Evolutionary conservation across 2,113 vertebrate species (phyloP).

Genomic region (Capreolus pygargus): DNA sequence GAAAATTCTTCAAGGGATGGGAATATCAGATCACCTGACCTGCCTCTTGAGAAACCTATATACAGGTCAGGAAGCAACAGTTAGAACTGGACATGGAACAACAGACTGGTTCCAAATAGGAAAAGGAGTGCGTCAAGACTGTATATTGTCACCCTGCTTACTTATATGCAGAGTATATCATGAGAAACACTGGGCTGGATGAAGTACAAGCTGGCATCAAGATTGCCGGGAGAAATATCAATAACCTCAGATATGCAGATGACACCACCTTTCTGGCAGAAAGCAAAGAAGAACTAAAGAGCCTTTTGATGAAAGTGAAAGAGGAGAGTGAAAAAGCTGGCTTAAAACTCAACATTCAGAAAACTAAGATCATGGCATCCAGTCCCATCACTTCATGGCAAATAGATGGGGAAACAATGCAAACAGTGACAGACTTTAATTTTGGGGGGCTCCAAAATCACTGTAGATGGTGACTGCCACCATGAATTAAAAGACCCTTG

Average conservation of each 20-base stretch:
- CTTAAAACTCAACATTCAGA: background rate
- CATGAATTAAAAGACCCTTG: background rate
- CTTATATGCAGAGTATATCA: background rate
- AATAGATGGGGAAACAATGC: background rate
- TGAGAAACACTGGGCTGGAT: background rate
- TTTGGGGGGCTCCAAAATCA: background rate
- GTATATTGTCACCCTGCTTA: background rate
- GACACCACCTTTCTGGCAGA: background rate
- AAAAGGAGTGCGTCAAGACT: background rate
- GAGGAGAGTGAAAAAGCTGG: background rate
- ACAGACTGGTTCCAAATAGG: background rate
- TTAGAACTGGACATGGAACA: background rate
- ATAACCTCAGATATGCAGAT: background rate
- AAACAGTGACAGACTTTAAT: background rate
- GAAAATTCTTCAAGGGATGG: background rate
- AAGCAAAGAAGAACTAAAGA: background rate
- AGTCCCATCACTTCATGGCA: background rate
- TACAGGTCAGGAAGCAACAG: background rate
- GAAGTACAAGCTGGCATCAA: background rate
- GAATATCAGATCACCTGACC: background rate
- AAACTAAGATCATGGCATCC: background rate
- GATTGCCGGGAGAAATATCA: background rate
- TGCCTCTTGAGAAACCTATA: background rate
- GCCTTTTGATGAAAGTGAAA: background rate
- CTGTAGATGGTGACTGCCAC: background rate